Percentiles rank a stretch among this genome's conserved stretches.
Conservation (phyloP, 2,113 vertebrate species). For the Myotis lucifugus region DNA sequence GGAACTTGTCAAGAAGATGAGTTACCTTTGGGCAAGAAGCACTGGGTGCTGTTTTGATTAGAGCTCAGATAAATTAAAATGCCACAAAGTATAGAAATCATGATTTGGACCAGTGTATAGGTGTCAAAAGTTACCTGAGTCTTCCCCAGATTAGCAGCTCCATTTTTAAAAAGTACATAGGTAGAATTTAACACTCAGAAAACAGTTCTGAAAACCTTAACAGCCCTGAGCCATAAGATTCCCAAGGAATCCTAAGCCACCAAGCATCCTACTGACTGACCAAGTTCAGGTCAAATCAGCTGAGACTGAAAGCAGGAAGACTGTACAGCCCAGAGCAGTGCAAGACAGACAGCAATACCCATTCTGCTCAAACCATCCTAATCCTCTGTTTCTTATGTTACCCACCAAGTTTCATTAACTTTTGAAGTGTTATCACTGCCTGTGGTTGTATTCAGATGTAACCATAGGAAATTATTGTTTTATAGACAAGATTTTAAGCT, state of each 20-base stretch:
- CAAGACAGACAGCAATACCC: not conserved
- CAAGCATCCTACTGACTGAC: not conserved
- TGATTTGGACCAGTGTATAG: not conserved
- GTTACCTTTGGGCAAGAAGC: constrained; percentile 9
- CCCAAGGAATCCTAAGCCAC: not conserved
- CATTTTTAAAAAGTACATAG: not conserved
- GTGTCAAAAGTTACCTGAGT: not conserved
- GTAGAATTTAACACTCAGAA: not conserved
- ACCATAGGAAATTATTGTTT: not conserved
- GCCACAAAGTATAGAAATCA: not conserved
- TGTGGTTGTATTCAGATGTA: not conserved
- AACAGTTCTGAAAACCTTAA: not conserved
- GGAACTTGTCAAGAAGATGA: not conserved
- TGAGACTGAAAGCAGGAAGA: not conserved
- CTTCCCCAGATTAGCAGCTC: not conserved
- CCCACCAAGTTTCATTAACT: not conserved
- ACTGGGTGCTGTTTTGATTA: not conserved
- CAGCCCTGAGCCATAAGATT: not conserved
- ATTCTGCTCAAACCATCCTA: not conserved
- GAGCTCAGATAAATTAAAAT: constrained; percentile 42
- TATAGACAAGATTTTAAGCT: not conserved
- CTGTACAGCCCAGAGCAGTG: rapidly evolving
- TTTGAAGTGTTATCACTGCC: not conserved
- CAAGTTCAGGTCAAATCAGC: not conserved
- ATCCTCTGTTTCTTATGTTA: not conserved